These are phyloP conservation scores for Smutsia temminckii DNA, from an alignment of 2,797 vertebrate genomes.

Conservation along the genomic window DNA sequence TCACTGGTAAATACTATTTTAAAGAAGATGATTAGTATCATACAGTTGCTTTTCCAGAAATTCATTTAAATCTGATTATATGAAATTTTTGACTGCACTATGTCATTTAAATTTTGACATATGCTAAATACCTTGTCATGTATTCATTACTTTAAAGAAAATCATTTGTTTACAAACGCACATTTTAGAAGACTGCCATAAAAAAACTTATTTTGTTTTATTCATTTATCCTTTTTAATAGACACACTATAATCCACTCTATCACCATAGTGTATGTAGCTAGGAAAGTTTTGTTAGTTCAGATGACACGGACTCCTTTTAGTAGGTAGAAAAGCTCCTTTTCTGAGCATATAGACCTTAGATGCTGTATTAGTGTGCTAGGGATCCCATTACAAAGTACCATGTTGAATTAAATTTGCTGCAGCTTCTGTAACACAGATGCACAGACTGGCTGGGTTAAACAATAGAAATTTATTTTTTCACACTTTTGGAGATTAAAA, in stretches of 20 bases:
- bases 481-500: too few species aligned
- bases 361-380: neutral
- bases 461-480: neutral
- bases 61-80: neutral
- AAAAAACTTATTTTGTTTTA: neutral
- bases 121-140: neutral
- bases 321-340: neutral
- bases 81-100: neutral
- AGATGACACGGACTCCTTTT: neutral
- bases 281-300: neutral
- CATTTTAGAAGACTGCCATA: neutral
- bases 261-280: rapidly evolving
- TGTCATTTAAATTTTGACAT: neutral
- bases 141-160: neutral
- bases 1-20: neutral
- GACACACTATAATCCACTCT: neutral
- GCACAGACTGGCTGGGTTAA: neutral
- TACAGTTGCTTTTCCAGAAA: neutral
- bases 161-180: neutral
- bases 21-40: neutral
- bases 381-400: too few species aligned
- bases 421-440: too few species aligned
- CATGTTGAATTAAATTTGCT: neutral
- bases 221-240: neutral
- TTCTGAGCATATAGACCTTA: neutral